Evolutionary conservation across 2,113 vertebrate genomes (phyloP).

Genomic region (Agelaius tricolor): DNA sequence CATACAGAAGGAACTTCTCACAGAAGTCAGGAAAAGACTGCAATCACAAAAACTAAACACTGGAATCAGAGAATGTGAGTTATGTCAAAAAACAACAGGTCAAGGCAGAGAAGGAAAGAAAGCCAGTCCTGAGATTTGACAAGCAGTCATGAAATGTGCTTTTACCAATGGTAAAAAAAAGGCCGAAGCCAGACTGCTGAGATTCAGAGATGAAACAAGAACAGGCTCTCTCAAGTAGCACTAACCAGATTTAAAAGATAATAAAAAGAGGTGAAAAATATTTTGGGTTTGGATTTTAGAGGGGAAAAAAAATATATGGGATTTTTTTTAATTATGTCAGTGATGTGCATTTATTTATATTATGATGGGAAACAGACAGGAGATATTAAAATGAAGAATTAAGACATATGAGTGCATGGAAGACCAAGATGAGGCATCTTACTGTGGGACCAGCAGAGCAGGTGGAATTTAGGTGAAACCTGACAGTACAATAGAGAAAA

Average conservation of each 20-base stretch:
- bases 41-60: background rate
- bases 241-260: background rate
- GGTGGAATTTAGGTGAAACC: background rate
- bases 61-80: background rate
- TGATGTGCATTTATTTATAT: background rate
- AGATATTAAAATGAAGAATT: background rate
- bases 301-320: background rate
- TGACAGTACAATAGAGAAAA: background rate
- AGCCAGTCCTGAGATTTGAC: background rate
- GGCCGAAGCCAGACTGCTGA: background rate
- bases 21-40: background rate
- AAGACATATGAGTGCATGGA: background rate
- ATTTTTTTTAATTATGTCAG: background rate
- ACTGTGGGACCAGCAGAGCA: background rate
- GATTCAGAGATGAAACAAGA: background rate
- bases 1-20: background rate
- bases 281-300: background rate
- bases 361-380: background rate
- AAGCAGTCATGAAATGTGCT: background rate
- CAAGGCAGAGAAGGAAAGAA: background rate
- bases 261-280: background rate
- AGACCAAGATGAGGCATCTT: background rate
- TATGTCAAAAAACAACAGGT: background rate
- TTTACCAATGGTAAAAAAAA: background rate
- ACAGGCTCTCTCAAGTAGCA: background rate